phyloP scores from a whole-genome alignment of 1,140 invertebrate genomes.

The Eriosoma lanigerum region DNA sequence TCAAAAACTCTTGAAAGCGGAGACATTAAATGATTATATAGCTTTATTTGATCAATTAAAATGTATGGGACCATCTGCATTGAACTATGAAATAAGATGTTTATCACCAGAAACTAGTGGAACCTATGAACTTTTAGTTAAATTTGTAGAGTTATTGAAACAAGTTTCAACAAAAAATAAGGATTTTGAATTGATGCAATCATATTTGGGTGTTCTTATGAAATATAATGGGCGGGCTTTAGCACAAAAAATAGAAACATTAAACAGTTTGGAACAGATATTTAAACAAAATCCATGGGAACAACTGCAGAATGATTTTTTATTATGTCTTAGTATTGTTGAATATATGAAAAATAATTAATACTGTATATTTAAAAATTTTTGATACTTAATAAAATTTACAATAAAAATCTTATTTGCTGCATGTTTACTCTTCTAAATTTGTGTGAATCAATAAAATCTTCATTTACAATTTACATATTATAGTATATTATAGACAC shows the following conservation, averaged over 20 bases:
- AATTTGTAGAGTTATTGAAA: slow-evolving; percentile 79
- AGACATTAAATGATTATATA: slow-evolving; percentile 60
- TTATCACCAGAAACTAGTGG: slow-evolving; percentile 76
- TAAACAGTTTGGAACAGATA: neutral
- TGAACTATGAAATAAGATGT: slow-evolving; percentile 87
- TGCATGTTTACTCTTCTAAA: no score
- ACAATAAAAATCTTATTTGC: no score
- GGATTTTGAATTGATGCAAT: slow-evolving; percentile 90
- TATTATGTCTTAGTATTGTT: slow-evolving; percentile 21
- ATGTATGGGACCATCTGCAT: slow-evolving; percentile 75
- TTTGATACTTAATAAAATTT: no score
- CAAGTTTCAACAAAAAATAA: slow-evolving; percentile 72
- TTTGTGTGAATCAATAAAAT: no score
- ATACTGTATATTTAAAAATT: neutral
- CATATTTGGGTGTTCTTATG: slow-evolving; percentile 88
- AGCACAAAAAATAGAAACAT: neutral
- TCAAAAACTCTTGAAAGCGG: slow-evolving; percentile 62
- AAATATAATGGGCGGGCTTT: slow-evolving; percentile 60
- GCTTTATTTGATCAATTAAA: slow-evolving; percentile 75
- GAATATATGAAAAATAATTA: slow-evolving; percentile 48
- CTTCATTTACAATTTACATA: no score
- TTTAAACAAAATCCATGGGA: slow-evolving; percentile 16
- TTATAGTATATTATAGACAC: no score
- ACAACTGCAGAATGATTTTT: slow-evolving; percentile 23
- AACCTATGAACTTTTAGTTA: slow-evolving; percentile 68